Evolutionary conservation across 2,113 vertebrate genomes (phyloP).

Genomic region (Progne subis): DNA sequence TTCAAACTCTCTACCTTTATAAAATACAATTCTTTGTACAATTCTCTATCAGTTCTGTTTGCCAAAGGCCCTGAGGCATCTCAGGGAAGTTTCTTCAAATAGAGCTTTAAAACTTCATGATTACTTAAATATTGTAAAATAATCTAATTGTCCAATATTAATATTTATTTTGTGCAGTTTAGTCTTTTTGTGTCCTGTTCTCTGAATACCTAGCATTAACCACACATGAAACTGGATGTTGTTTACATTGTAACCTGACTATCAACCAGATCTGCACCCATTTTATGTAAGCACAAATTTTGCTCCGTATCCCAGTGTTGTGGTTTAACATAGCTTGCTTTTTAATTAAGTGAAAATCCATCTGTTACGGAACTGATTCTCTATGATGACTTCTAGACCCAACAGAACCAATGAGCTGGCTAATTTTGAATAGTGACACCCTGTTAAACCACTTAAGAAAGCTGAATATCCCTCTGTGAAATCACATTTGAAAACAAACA

Average conservation of each 20-base stretch:
- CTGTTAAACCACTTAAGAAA: not conserved
- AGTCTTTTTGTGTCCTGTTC: not conserved
- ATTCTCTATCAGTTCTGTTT: not conserved
- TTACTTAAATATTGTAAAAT: not conserved
- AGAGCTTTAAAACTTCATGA: not conserved
- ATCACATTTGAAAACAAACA: fast-evolving
- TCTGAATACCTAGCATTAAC: not conserved
- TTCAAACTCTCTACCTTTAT: not conserved
- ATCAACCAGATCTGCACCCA: not conserved
- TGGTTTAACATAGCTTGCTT: not conserved
- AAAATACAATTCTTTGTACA: not conserved
- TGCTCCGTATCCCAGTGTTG: not conserved
- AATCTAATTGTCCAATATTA: not conserved
- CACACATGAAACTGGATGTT: not conserved
- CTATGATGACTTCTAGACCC: not conserved
- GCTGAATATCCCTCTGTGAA: not conserved
- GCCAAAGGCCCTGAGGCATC: not conserved
- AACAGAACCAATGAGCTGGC: not conserved
- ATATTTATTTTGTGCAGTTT: not conserved
- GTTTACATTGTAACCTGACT: not conserved
- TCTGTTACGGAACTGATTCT: fast-evolving
- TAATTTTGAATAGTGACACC: not conserved
- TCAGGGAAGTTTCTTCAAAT: not conserved
- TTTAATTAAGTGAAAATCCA: not conserved
- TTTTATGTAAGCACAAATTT: not conserved